Evolutionary conservation across 1,140 invertebrate genomes (phyloP).

Genomic region (Mesaphorura yosii): DNA sequence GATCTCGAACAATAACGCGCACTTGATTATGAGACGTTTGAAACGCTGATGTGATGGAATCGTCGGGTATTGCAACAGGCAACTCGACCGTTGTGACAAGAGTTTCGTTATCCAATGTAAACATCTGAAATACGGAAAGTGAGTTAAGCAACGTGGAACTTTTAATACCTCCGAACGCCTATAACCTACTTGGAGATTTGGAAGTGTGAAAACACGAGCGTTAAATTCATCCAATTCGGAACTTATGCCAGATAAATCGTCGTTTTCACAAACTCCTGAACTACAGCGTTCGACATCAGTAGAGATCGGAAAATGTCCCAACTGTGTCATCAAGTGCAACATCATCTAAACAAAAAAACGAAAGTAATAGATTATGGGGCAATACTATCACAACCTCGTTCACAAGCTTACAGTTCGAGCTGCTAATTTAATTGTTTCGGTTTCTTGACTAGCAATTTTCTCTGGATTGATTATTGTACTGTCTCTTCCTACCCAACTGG

Average conservation of each 20-base stretch:
- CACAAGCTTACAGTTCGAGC: slow-evolving; percentile 38
- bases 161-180: background rate
- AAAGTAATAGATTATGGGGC: background rate
- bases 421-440: slow-evolving; percentile 37
- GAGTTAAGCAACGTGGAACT: no score
- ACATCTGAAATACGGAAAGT: slow-evolving; percentile 52
- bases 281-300: slow-evolving; percentile 66
- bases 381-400: slow-evolving; percentile 2
- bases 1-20: slow-evolving; percentile 72
- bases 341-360: slow-evolving; percentile 41
- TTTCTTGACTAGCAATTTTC: slow-evolving; percentile 20
- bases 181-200: slow-evolving; percentile 56
- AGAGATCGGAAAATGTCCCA: slow-evolving; percentile 76
- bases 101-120: slow-evolving; percentile 66
- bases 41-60: slow-evolving; percentile 64
- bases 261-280: slow-evolving; percentile 79
- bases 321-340: slow-evolving; percentile 70
- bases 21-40: slow-evolving; percentile 52
- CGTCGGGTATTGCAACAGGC: slow-evolving; percentile 71
- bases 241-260: slow-evolving; percentile 64
- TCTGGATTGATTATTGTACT: slow-evolving; percentile 27
- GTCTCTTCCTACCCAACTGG: slow-evolving; percentile 24
- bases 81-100: slow-evolving; percentile 84
- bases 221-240: slow-evolving; percentile 54
- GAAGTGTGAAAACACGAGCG: slow-evolving; percentile 66